Percentiles rank a stretch among this genome's conserved stretches.
phyloP scores from a whole-genome alignment of 2,888 invertebrate species.

The Drosophila nigricruria region DNA sequence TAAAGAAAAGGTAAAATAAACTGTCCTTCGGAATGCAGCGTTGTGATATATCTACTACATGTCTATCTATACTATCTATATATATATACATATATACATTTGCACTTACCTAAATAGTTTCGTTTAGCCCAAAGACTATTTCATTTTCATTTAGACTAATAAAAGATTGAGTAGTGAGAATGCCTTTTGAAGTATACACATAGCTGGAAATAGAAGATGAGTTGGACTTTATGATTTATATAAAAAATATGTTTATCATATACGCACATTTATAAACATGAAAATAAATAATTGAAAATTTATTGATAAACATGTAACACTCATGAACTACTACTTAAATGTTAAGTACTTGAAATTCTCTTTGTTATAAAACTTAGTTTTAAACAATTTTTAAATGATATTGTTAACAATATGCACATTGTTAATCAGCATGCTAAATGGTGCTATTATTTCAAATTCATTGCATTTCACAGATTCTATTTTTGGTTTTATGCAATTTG shows the following conservation, averaged over 20 bases:
- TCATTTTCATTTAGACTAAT: not conserved
- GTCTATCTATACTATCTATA: too few species aligned
- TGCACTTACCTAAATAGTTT: not conserved
- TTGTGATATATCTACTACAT: not conserved
- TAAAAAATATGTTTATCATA: too few species aligned
- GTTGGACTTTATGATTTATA: not conserved
- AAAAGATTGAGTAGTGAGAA: not conserved
- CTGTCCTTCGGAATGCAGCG: not conserved
- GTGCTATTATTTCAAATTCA: constrained; percentile 15
- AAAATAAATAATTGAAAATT: too few species aligned
- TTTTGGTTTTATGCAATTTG: constrained; percentile 9
- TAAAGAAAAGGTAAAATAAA: not conserved
- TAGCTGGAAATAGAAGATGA: not conserved
- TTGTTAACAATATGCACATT: not conserved
- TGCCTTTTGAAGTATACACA: not conserved
- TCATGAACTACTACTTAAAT: too few species aligned
- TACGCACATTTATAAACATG: too few species aligned
- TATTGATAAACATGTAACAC: too few species aligned
- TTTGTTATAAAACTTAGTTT: not conserved
- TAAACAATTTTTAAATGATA: not conserved
- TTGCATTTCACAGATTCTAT: constrained; percentile 1
- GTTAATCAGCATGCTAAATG: constrained; percentile 6
- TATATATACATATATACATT: not conserved
- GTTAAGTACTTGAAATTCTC: not conserved
- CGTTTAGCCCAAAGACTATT: not conserved